Base-by-base conservation (phyloP, 2,888 invertebrate genomes). In the Heliconius hortense region DNA sequence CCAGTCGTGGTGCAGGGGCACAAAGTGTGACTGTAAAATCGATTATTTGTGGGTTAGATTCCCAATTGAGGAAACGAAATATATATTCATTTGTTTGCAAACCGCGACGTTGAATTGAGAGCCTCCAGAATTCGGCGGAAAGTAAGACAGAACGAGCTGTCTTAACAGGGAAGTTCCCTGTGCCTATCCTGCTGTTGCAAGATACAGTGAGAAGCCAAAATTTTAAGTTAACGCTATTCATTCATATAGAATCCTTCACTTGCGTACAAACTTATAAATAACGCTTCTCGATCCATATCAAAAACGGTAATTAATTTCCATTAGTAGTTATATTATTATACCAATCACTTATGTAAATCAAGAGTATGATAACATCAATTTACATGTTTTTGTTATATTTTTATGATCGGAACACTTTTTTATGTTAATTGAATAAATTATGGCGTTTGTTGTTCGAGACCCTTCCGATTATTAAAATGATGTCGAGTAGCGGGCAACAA, bases 401-500 rank as follows among this genome's bases (percentile, higher is more conserved):
- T 68, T 67, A 48, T n/a, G 62, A 56, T 62, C 21, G n/a, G 35
- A 48, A 53, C 63, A 56, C 24, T 43, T 15, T 53, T 43, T 64
- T 72, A 73, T 66, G 72, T 43, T 78, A 75, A 73, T 74, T 76
- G 24, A 31, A 48, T 68, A 53, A 60, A 48, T 73, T 76, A 72
- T 72, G 56, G 73, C 69, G 74, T 60, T 67, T 72, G 76, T 73
- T 72, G 63, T 78, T 76, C 75, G 71, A 77, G 66, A 35, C 72
- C 53, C 75, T 75, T 79, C 69, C 48, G 76, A 74, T 75, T 77
- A 77, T 76, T 79, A 78, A 76, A 80, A 78, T 79, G 76, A 77
- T 80, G 81, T 77, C 79, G 77, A 80, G 63, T 79, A 71, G 78
- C 76, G 75, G 77, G 78, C 79, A 79, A 81, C 80, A 81, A 80